A percentile compares a stretch with the other conserved stretches of the same genome.
Conservation (phyloP, 2,888 invertebrate species). For the Xestobium rufovillosum region DNA sequence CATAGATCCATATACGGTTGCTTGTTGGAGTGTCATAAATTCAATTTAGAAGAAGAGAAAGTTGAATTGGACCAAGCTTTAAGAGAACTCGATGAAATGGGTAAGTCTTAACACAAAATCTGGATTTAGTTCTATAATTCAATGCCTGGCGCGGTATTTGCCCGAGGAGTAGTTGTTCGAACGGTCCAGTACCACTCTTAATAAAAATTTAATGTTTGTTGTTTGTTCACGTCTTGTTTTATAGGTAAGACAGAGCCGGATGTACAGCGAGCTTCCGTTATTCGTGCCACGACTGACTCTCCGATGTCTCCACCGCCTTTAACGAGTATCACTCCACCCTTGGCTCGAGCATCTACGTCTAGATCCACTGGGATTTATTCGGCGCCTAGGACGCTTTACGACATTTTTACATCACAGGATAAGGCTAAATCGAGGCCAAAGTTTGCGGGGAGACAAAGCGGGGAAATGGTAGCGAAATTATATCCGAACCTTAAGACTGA, state of each 20-base stretch:
- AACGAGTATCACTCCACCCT: conserved; percentile 33
- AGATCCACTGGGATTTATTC: conserved; percentile 34
- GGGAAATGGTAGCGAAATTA: conserved; percentile 56
- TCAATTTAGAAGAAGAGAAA: conserved; percentile 51
- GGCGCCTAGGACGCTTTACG: conserved; percentile 52
- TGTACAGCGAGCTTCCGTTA: conserved; percentile 45
- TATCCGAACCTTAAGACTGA: conserved; percentile 62
- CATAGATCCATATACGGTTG: conserved; percentile 74
- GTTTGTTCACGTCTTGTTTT: too few species aligned
- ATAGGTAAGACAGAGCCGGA: conserved; percentile 31
- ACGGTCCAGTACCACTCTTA: too few species aligned
- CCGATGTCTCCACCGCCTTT: conserved; percentile 73
- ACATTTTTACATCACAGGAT: conserved; percentile 57
- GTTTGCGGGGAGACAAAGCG: conserved; percentile 50
- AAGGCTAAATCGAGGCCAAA: conserved; percentile 45
- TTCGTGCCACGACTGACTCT: conserved; percentile 76
- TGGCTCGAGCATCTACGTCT: conserved; percentile 27
- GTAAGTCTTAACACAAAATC: conserved; percentile 34
- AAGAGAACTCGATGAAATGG: conserved; percentile 48
- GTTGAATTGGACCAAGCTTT: conserved; percentile 56
- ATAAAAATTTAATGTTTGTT: conserved; percentile 2
- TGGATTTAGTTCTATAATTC: too few species aligned
- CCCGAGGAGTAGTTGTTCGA: too few species aligned
- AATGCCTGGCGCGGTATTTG: too few species aligned
- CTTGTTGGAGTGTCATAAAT: conserved; percentile 66